Conservation (phyloP, 2,888 invertebrate species). For the Zygogramma bicolorata region DNA sequence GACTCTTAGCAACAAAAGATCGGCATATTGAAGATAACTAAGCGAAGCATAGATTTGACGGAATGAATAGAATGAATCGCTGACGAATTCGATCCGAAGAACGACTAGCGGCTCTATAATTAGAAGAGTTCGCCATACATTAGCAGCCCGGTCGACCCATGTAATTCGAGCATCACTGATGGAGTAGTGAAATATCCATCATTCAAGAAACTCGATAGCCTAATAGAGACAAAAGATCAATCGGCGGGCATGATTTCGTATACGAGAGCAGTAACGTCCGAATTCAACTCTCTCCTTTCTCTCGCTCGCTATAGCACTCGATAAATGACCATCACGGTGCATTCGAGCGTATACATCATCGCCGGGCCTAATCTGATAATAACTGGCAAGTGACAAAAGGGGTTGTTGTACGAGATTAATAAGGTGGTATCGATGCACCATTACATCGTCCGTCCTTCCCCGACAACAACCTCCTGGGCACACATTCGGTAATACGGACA, state of each 20-base stretch:
- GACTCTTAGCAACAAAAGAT: too few species aligned
- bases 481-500: slow-evolving; percentile 15
- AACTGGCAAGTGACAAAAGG: slow-evolving; percentile 55
- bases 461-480: background rate
- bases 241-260: background rate
- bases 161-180: background rate
- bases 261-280: background rate
- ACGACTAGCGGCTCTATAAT: too few species aligned
- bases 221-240: background rate
- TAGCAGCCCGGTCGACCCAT: background rate
- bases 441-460: slow-evolving; percentile 13
- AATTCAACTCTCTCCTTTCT: background rate
- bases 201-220: background rate
- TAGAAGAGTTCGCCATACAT: too few species aligned
- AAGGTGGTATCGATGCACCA: slow-evolving; percentile 45
- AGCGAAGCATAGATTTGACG: too few species aligned
- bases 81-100: too few species aligned
- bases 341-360: slow-evolving; percentile 35
- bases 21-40: too few species aligned
- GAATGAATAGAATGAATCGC: too few species aligned
- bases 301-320: background rate
- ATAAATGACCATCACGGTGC: slow-evolving; percentile 25
- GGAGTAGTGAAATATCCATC: background rate
- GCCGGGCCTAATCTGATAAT: slow-evolving; percentile 49
- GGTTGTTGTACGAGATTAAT: slow-evolving; percentile 49